Percentiles rank a stretch among this genome's conserved stretches.
Evolutionary conservation across 2,797 vertebrate species (phyloP).

Genomic region (Eulemur coronatus): DNA sequence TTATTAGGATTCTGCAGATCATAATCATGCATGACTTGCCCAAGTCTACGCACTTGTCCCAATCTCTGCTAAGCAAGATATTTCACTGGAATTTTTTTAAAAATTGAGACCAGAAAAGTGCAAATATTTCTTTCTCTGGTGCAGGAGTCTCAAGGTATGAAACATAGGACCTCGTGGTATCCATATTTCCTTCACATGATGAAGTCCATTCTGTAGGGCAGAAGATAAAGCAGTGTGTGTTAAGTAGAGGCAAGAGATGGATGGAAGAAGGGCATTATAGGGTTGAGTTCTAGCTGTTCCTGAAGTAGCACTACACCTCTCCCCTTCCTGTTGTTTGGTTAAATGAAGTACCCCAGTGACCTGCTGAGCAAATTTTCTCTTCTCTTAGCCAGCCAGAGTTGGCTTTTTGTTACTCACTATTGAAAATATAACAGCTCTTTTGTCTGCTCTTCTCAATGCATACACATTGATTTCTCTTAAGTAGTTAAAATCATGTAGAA

Average conservation of each 20-base stretch:
- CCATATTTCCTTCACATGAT: not conserved
- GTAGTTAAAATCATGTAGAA: not conserved
- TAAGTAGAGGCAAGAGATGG: not conserved
- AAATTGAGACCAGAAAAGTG: not conserved
- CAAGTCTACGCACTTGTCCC: not conserved
- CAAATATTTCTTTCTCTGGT: not conserved
- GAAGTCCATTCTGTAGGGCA: not conserved
- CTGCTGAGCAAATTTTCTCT: not conserved
- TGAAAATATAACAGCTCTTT: not conserved
- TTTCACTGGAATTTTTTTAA: not conserved
- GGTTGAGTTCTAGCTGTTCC: not conserved
- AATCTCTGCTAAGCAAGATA: not conserved
- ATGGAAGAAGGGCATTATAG: not conserved
- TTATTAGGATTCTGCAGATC: fast-evolving
- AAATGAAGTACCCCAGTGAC: not conserved
- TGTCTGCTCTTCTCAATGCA: not conserved
- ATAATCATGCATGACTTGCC: not conserved
- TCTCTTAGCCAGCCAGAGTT: not conserved
- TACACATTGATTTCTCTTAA: not conserved
- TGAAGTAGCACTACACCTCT: not conserved
- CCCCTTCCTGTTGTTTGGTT: not conserved
- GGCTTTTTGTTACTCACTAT: not conserved
- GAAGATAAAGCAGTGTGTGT: not conserved
- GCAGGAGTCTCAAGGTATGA: not conserved
- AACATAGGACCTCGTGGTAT: not conserved